A percentile compares a stretch with the other conserved stretches of the same genome.
These are phyloP conservation scores for Eupithecia pulchellata DNA, from an alignment of 2,888 invertebrate species.

Conservation along the genomic window DNA sequence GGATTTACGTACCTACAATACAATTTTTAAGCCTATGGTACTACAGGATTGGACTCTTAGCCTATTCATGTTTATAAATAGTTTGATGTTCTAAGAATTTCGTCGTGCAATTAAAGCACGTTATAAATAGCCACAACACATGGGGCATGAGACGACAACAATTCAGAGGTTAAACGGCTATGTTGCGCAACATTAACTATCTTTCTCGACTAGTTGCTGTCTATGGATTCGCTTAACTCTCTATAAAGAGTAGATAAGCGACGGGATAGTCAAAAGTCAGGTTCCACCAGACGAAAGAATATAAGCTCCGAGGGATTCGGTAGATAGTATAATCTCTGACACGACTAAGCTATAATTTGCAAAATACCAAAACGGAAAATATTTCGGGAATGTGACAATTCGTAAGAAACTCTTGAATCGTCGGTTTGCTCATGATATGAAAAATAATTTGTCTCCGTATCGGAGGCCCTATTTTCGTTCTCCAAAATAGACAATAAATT, in stretches of 20 bases:
- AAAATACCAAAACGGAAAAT: neutral
- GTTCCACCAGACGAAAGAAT: neutral
- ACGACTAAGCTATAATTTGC: neutral
- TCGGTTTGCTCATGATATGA: neutral
- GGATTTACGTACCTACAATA: too few species aligned
- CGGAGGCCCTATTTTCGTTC: too few species aligned
- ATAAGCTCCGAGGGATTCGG: neutral
- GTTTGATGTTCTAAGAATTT: constrained; percentile 47
- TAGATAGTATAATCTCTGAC: neutral
- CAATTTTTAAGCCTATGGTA: neutral
- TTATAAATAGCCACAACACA: constrained; percentile 70
- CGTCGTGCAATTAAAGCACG: constrained; percentile 45
- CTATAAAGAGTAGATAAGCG: neutral
- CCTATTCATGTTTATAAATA: constrained; percentile 10
- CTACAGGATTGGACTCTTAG: neutral
- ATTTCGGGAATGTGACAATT: neutral
- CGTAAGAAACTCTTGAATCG: neutral
- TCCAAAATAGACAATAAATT: too few species aligned
- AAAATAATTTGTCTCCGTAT: neutral
- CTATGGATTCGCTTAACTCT: constrained; percentile 37
- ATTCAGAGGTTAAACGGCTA: constrained; percentile 62
- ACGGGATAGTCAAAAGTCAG: neutral
- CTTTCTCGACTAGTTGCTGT: constrained; percentile 15
- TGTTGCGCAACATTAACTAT: constrained; percentile 58
- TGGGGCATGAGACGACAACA: constrained; percentile 56